Evolutionary conservation across 2,113 vertebrate species (phyloP), one percentile per base, ranked within the genome.

Genomic region (Catharus bicknelli): DNA sequence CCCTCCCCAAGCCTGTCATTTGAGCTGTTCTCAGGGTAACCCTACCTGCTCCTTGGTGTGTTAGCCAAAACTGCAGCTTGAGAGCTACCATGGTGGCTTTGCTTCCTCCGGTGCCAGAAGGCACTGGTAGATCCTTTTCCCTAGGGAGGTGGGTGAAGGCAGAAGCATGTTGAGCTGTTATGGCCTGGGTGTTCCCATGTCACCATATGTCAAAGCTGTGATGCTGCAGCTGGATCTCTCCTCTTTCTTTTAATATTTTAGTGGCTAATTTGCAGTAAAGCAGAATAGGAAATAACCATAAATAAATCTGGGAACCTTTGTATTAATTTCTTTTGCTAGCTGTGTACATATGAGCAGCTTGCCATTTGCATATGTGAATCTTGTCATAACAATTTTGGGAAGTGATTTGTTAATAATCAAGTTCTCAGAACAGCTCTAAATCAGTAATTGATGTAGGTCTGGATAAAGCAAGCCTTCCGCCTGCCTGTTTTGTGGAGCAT

Each of bases 381-480:
- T 97, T 98, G 95, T 97, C 96, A 90, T 97, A 97, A 97, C 96
- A 82, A 89, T 97, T 97, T 97, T 58, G 59, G 95, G 95, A 97
- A 97, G 97, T 95, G 96, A 97, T 98, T 98, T 98, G 97, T 98
- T 98, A 97, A 98, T 97, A 96, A 98, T 97, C 97, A 95, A 96
- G 96, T 98, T 97, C 97, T 97, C 97, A 32, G 89, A 97, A 96
- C 95, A 97, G 96, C 96, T 97, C 96, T 98, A 97, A 97, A 96
- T 97, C 85, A 68, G 97, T 97, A 96, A 97, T 97, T 98, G 97
- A 97, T 97, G 94, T 95, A 93, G 94, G 94, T 90, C 95, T 97
- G 94, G 90, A 96, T 97, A 96, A 96, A 96, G 95, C 94, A 90
- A 93, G 80, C 64, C 88, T 97, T 96, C 96, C 72, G 93, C 96